phyloP scores from a whole-genome alignment of 1,140 invertebrate genomes.

The Drosophila tsacasi region DNA sequence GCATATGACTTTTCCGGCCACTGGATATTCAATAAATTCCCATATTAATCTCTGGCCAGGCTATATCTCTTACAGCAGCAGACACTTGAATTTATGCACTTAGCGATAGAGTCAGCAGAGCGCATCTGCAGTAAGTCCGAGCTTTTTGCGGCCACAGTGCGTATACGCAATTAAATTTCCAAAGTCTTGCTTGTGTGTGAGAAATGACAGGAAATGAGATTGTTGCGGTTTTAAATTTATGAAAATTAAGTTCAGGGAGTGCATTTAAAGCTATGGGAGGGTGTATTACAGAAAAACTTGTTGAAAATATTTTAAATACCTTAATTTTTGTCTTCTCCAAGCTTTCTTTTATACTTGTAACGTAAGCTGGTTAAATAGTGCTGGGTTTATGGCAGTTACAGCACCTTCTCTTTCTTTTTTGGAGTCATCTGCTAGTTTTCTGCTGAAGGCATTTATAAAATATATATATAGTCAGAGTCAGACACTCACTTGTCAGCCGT shows the following conservation, averaged over 20 bases:
- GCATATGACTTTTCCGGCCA: not conserved
- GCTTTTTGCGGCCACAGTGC: constrained; percentile 55
- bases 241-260: constrained; percentile 17
- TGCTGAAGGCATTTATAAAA: not conserved
- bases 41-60: constrained; percentile 52
- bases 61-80: constrained; percentile 33
- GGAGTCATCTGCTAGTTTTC: not conserved
- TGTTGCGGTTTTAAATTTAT: constrained; percentile 68
- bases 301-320: not conserved
- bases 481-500: not conserved
- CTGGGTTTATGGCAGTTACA: not conserved
- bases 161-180: constrained; percentile 78
- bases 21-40: constrained; percentile 66
- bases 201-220: constrained; percentile 71
- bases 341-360: not conserved
- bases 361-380: not conserved
- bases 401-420: not conserved
- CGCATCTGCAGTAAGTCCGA: constrained; percentile 10
- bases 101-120: constrained; percentile 65
- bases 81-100: constrained; percentile 74
- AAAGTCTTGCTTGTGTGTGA: constrained; percentile 38
- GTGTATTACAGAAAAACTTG: not conserved
- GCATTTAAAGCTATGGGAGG: not conserved
- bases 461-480: not conserved
- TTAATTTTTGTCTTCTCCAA: not conserved